Percentiles rank a stretch among this genome's conserved stretches.
Conservation (phyloP, 2,113 vertebrate genomes). For the Heterochromis multidens region DNA sequence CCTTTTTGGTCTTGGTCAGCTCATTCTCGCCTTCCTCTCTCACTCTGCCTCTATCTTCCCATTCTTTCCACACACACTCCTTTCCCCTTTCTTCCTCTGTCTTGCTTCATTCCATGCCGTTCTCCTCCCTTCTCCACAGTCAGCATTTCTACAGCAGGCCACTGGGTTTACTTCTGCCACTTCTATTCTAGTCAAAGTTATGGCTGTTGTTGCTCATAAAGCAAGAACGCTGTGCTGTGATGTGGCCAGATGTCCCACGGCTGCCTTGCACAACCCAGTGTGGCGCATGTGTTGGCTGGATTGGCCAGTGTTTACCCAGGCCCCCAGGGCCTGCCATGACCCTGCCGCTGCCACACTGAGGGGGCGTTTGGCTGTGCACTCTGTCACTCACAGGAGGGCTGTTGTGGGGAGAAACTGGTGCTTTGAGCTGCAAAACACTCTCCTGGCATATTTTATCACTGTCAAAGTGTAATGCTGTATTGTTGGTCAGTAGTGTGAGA, state of each 20-base stretch:
- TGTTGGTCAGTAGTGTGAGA: neutral
- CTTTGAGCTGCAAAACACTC: neutral
- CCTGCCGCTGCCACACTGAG: slow-evolving; percentile 18
- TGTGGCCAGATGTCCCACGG: slow-evolving; percentile 61
- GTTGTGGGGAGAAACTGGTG: neutral
- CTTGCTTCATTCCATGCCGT: neutral
- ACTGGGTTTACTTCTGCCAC: slow-evolving; percentile 28
- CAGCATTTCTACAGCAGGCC: slow-evolving; percentile 44
- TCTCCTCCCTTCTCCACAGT: slow-evolving; percentile 14
- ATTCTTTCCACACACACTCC: neutral
- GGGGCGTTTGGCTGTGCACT: slow-evolving; percentile 21
- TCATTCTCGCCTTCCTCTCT: neutral
- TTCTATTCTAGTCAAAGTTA: slow-evolving; percentile 54
- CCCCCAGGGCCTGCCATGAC: slow-evolving; percentile 36
- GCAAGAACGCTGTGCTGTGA: slow-evolving; percentile 43
- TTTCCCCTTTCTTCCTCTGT: neutral
- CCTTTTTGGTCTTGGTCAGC: slow-evolving; percentile 9
- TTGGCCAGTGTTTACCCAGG: slow-evolving; percentile 47
- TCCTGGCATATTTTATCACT: neutral
- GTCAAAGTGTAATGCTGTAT: neutral
- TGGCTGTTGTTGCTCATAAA: slow-evolving; percentile 60
- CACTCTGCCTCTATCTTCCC: neutral
- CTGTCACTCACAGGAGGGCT: slow-evolving; percentile 3
- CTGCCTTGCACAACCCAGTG: slow-evolving; percentile 52
- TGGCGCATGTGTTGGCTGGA: slow-evolving; percentile 58